Conservation (phyloP, 2,888 invertebrate species). For the Abscondita cerata region DNA sequence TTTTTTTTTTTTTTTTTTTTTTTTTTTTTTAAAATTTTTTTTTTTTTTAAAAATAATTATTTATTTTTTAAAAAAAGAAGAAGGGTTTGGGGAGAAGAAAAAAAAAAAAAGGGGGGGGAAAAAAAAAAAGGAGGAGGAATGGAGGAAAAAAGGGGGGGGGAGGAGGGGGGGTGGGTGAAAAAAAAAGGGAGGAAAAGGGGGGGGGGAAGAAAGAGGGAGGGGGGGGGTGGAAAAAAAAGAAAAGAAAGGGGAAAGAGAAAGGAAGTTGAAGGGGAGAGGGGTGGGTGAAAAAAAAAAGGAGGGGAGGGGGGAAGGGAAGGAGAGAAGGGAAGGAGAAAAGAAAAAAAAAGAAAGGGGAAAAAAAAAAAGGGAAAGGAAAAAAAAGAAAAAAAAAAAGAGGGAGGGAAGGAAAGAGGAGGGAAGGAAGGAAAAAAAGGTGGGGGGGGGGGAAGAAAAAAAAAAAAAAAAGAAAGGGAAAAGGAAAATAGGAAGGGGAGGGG, state of each 20-base stretch:
- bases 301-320: background rate
- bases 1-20: too few relatives aligned
- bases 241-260: background rate
- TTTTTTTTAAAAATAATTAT: too few relatives aligned
- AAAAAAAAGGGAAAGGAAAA: background rate
- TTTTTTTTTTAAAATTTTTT: too few relatives aligned
- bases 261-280: background rate
- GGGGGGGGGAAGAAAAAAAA: background rate
- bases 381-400: background rate
- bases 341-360: background rate
- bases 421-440: too few relatives aligned
- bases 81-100: background rate
- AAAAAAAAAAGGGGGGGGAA: background rate
- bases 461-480: background rate
- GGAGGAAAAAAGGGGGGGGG: background rate
- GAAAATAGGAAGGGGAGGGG: too few relatives aligned
- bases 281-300: background rate
- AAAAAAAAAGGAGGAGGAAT: background rate
- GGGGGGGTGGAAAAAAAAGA: background rate
- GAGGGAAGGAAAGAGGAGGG: background rate
- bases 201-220: background rate
- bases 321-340: background rate
- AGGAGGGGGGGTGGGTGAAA: background rate
- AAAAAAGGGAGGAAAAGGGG: background rate
- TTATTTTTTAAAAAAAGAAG: background rate